These are phyloP conservation scores for Microplitis demolitor DNA, from an alignment of 1,140 invertebrate species.

Conservation along the genomic window DNA sequence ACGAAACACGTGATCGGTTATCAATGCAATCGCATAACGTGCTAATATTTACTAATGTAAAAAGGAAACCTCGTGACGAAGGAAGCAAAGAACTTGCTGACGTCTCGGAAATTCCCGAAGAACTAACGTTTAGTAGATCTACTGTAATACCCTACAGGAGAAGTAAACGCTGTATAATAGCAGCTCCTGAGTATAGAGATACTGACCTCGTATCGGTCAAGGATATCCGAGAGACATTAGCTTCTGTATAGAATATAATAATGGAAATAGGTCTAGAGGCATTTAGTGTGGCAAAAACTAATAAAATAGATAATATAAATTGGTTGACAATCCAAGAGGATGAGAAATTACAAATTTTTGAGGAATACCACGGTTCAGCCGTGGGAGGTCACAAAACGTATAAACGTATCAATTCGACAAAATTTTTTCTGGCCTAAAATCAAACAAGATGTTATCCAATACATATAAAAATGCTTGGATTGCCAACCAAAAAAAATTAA, in stretches of 20 bases:
- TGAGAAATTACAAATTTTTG: background rate
- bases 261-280: background rate
- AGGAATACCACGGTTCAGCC: slow-evolving; percentile 18
- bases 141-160: too few relatives aligned
- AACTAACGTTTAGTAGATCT: too few relatives aligned
- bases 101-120: too few relatives aligned
- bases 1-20: background rate
- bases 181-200: background rate
- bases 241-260: background rate
- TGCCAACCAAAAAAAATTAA: too few relatives aligned
- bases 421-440: slow-evolving; percentile 29
- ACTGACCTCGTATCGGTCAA: background rate
- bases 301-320: background rate
- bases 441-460: too few relatives aligned
- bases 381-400: slow-evolving; percentile 17
- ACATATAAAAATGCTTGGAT: too few relatives aligned
- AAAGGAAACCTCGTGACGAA: background rate
- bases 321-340: background rate
- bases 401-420: slow-evolving; percentile 17
- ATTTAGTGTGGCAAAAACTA: background rate
- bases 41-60: background rate
- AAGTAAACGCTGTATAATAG: background rate
- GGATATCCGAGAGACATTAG: background rate
- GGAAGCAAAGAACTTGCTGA: too few relatives aligned
- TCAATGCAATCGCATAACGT: background rate